A percentile compares a stretch with the other conserved stretches of the same genome.
Evolutionary conservation across 2,113 vertebrate species (phyloP).

Genomic region (Nothobranchius kuhntae): DNA sequence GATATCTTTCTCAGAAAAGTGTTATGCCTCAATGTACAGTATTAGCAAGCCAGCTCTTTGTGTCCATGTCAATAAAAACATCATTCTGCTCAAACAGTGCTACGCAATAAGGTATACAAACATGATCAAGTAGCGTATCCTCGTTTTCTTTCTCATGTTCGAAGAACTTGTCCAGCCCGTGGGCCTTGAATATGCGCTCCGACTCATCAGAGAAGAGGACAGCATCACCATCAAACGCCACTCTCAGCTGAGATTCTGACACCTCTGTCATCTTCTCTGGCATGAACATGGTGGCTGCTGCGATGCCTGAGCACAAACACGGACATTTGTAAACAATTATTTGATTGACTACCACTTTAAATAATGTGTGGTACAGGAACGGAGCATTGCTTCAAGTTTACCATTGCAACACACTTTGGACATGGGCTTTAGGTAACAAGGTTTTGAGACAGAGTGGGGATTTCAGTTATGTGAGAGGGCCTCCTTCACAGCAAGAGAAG

Average conservation of each 20-base stretch:
- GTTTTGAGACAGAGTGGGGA: too few relatives aligned
- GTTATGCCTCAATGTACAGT: neutral
- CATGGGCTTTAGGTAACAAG: too few relatives aligned
- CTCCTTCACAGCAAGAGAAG: too few relatives aligned
- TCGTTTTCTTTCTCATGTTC: constrained; percentile 92
- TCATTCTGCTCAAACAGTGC: too few relatives aligned
- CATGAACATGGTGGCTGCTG: constrained; percentile 96
- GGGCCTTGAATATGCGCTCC: constrained; percentile 95
- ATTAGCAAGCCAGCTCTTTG: neutral
- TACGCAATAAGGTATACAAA: constrained; percentile 57
- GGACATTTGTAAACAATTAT: neutral
- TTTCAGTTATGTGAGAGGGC: too few relatives aligned
- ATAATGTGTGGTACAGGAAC: neutral
- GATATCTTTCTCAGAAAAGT: too few relatives aligned
- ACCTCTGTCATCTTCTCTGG: constrained; percentile 84
- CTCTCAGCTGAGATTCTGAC: constrained; percentile 89
- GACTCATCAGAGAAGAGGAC: constrained; percentile 98
- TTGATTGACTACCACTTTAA: too few relatives aligned
- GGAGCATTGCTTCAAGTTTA: too few relatives aligned
- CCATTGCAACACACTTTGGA: too few relatives aligned
- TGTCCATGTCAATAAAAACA: too few relatives aligned
- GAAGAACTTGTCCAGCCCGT: constrained; percentile 95
- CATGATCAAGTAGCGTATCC: constrained; percentile 93
- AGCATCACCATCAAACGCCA: constrained; percentile 94
- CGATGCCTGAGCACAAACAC: constrained; percentile 83